Base-by-base conservation (phyloP, 2,113 vertebrate genomes). In the Psettodes erumei region DNA sequence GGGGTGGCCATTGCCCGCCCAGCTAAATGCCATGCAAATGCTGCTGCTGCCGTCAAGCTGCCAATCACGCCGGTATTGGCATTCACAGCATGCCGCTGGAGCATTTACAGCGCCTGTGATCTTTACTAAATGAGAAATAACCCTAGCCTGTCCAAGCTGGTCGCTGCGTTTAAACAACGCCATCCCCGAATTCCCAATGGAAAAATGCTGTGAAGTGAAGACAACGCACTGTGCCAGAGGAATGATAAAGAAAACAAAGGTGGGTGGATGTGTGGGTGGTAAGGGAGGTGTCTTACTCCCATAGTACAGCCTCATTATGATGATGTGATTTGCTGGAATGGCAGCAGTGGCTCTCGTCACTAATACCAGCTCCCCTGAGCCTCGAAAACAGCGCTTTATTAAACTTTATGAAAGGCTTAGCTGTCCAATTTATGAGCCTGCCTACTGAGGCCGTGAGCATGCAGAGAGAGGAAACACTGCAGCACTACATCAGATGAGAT, bases 11-110 rank as follows among this genome's bases (percentile, higher is more conserved):
- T 86, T 83, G 63, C 84, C 96, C 95, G 94, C 94, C 95, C 96
- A 96, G 96, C 96, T 92, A 98, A 98, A 98, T 98, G 96, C 96
- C 96, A 98, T 98, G 96, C 96, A 98, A 98, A 98, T 98, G 96
- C 96, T 96, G 96, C 94, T 82, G 95, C 91, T 90, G 95, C 86
- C 96, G 96, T 95, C 95, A 92, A 95, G 93, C 95, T 98, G 97
- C 96, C 97, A 98, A 96, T 98, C 97, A 98, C 18, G 87, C 72
- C 71, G 0, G 73, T 86, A 93, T 87, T 98, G 97, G 96, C 97
- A 98, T 98, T 98, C 96, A 96, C 95, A 90, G 93, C 96, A 94
- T 96, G 95, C 96, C 95, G 95, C 95, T 93, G 95, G 95, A 97
- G 96, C 96, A 96, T 96, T 97, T 97, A 97, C 95, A 96, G 93